A percentile compares a stretch with the other conserved stretches of the same genome.
phyloP scores from a whole-genome alignment of 2,888 invertebrate genomes.

The Cheilosia soror region DNA sequence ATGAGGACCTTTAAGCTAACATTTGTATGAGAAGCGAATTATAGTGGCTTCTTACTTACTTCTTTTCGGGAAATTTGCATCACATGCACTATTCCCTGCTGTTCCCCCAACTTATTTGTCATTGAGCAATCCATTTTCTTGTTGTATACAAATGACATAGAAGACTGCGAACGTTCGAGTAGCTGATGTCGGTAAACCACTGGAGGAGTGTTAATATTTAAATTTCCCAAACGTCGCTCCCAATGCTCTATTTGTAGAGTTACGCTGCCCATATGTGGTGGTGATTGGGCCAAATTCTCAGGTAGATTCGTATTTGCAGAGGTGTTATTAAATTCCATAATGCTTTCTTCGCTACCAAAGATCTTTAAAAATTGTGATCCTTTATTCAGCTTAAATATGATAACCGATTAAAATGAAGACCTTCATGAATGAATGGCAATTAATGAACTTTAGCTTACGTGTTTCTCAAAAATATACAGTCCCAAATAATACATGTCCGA shows the following conservation, averaged over 20 bases:
- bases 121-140: conserved; percentile 79
- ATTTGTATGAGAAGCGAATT: too few species aligned
- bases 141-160: conserved; percentile 79
- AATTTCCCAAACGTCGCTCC: conserved; percentile 42
- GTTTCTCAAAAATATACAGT: too few species aligned
- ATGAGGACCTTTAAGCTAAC: too few species aligned
- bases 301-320: background rate
- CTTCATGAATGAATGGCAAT: too few species aligned
- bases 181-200: conserved; percentile 77
- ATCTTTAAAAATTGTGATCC: conserved; percentile 84
- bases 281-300: background rate
- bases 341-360: conserved; percentile 93
- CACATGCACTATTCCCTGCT: conserved; percentile 78
- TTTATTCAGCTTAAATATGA: background rate
- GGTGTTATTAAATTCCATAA: conserved; percentile 85
- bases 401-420: background rate
- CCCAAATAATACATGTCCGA: too few species aligned
- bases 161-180: conserved; percentile 82
- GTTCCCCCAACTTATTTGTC: conserved; percentile 81
- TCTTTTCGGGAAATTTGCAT: conserved; percentile 24
- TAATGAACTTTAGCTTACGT: too few species aligned
- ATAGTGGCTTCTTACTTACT: conserved; percentile 18
- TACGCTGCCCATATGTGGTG: conserved; percentile 13
- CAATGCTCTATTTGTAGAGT: conserved; percentile 63
- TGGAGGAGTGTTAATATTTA: conserved; percentile 50